Conservation (phyloP, 2,113 vertebrate species). For the Malaclemys terrapin region DNA sequence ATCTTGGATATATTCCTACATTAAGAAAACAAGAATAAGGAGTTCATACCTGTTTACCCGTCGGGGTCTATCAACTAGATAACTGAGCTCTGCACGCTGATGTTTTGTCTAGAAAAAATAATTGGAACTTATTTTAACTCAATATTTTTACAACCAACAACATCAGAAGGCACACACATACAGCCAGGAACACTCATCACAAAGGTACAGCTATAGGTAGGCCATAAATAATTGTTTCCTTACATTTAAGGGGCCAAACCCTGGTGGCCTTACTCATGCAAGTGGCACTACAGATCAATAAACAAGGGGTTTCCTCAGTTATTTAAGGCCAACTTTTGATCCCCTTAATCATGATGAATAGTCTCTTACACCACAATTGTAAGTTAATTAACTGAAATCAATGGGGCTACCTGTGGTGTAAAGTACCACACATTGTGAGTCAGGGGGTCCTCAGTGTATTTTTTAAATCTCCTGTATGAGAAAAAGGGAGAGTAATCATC, state of each 20-base stretch:
- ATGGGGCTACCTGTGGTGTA: conserved; percentile 45
- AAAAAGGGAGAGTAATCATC: neutral
- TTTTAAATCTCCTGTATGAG: neutral
- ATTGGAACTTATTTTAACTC: conserved; percentile 63
- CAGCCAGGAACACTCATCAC: neutral
- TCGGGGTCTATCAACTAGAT: conserved; percentile 96
- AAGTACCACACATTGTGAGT: conserved; percentile 10
- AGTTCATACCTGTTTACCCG: conserved; percentile 95
- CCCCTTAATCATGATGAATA: neutral
- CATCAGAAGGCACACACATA: neutral
- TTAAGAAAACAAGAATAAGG: conserved; percentile 5
- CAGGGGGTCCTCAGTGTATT: neutral
- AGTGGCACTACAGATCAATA: conserved; percentile 15
- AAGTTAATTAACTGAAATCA: conserved; percentile 34
- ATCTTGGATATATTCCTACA: neutral
- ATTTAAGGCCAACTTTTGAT: conserved; percentile 26
- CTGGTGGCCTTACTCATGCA: neutral
- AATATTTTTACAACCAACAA: conserved; percentile 18
- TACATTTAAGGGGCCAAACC: neutral
- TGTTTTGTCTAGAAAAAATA: conserved; percentile 93
- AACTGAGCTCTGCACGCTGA: conserved; percentile 96
- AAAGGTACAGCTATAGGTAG: conserved; percentile 38
- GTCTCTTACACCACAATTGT: conserved; percentile 31
- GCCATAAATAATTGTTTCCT: conserved; percentile 37
- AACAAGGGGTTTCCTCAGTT: neutral